Base-by-base conservation (phyloP, 2,113 vertebrate species). In the Puntigrus tetrazona region DNA sequence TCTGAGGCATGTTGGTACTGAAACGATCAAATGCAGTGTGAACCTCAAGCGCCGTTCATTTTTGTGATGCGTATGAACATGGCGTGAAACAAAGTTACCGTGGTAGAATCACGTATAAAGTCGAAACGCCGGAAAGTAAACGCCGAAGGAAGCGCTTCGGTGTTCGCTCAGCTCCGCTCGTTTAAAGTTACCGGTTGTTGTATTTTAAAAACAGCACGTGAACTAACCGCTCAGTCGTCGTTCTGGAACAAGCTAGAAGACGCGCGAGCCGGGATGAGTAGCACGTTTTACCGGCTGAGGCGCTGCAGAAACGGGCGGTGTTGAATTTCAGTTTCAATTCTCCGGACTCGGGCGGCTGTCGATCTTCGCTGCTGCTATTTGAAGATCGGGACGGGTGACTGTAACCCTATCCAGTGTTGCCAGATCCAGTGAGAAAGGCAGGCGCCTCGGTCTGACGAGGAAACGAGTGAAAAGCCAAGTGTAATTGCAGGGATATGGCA, bases 1-100 rank as follows among this genome's bases (percentile, higher is more conserved):
- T 95, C 20, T 91, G 94, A 76, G 94, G 94, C 96, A 97, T 97
- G 55, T 75, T 72, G n/a, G 22, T 11, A 41, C 31, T 27, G 47
- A 34, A 67, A 43, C 47, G 25, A 50, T 34, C 25, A 65, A 38
- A 5, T 7, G 13, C 3, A 84, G 31, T 13, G 20, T 38, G 20
- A 36, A 7, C 73, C 57, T 84, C 72, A 72, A 22, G 22, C 72
- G 27, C 41, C 45, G 11, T 29, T 31, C 20, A 31, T 4, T 20
- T 27, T 18, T 38, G 52, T 9, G 20, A 11, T 72, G 8, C 7
- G 6, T 52, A 31, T 55, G 38, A 14, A 80, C 14, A 1, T 16
- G 7, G 2, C 1, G 3, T 1, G 9, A n/a, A 55, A 45, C 59
- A 63, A 65, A 29, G 52, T 78, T 57, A 78, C 20, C 57, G 7